Conservation (phyloP, 1,140 invertebrate genomes). For the Helicoverpa armigera region DNA sequence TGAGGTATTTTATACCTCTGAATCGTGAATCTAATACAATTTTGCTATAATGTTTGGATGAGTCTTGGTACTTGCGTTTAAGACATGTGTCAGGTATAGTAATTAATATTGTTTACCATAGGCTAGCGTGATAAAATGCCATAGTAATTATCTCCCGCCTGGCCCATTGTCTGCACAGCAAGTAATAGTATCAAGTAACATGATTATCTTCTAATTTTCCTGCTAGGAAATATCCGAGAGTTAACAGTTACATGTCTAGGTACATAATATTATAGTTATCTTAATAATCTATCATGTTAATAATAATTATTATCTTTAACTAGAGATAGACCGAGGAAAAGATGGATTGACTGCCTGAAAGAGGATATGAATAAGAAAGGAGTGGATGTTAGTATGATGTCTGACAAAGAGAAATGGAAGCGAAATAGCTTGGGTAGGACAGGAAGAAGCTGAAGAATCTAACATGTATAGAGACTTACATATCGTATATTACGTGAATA, state of each 20-base stretch:
- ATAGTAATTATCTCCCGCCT: background rate
- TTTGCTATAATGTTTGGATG: too few relatives aligned
- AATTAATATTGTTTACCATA: background rate
- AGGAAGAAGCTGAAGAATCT: too few relatives aligned
- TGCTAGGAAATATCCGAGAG: slow-evolving; percentile 8
- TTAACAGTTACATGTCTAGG: background rate
- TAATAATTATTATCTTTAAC: background rate
- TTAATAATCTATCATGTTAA: background rate
- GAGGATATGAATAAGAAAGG: too few relatives aligned
- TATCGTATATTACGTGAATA: background rate
- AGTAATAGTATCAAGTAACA: slow-evolving; percentile 21
- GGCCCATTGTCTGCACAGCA: background rate
- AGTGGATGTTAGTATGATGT: too few relatives aligned
- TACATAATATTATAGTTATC: background rate
- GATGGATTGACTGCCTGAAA: too few relatives aligned
- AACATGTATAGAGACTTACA: background rate
- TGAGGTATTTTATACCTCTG: too few relatives aligned
- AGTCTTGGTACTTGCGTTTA: too few relatives aligned
- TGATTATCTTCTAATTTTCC: slow-evolving; percentile 28
- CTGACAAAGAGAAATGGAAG: too few relatives aligned
- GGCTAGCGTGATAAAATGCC: background rate
- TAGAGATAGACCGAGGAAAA: too few relatives aligned
- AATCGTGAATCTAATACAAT: too few relatives aligned
- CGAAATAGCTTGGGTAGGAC: too few relatives aligned
- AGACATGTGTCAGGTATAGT: too few relatives aligned